Base-by-base conservation (phyloP, 2,113 vertebrate genomes). In the Hylia prasina region DNA sequence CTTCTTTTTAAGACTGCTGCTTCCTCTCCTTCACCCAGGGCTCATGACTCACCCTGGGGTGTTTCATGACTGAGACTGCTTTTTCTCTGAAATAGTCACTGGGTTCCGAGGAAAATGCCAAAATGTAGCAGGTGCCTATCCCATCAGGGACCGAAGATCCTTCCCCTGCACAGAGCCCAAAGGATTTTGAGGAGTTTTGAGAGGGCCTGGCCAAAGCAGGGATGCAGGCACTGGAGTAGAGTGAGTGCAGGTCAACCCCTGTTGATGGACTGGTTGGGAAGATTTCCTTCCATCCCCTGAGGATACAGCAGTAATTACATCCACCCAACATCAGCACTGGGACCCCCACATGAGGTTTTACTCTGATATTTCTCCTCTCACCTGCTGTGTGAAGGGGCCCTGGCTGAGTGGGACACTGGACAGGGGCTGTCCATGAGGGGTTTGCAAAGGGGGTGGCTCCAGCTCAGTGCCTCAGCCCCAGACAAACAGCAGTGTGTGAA, bases 291-390 rank as follows among this genome's bases (percentile, higher is more conserved):
- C 63, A 44, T 5, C 10, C 68, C 21, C 31, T 66, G 42, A 66
- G 42, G 18, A 57, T 8, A 10, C 37, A 63, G 39, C 42, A 35
- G 51, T 14, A 42, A 63, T 71, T 88, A 48, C 24, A 87, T 53
- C n/a, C 1, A 1, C 51, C 10, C 56, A 33, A 23, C n/a, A 39
- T 14, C 5, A 9, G 35, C 1, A 1, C 31, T 53, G 37, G 0
- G 2, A 20, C 27, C 47, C 10, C 37, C 37, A 48, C 4, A 0
- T 23, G 9, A 37, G 7, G 6, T 30, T 92, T 83, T 35, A 33
- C 30, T 21, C 28, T 7, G 19, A 10, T 25, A 42, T 61, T 87
- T 83, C 77, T 63, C 37, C 45, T 44, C 61, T 19, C 71, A 44
- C 17, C 39, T 73, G 39, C 35, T 33, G 18, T 17, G 21, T 5